Percentiles rank a stretch among this genome's conserved stretches.
phyloP scores from a whole-genome alignment of 1,140 invertebrate species.

The Brachionus manjavacas region DNA sequence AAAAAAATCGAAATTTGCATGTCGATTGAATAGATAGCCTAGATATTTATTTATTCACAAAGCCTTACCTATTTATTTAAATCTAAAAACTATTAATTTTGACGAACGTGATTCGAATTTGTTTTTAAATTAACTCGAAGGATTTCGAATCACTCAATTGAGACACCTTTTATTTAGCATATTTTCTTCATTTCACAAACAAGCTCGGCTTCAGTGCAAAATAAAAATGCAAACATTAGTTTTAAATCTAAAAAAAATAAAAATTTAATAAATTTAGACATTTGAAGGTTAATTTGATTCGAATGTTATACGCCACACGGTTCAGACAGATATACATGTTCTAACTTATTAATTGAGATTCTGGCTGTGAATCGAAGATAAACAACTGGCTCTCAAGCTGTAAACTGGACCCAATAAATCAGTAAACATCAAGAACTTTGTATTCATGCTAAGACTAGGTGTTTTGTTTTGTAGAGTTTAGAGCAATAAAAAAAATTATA shows the following conservation, averaged over 20 bases:
- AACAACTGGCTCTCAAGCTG: neutral
- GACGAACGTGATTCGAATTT: neutral
- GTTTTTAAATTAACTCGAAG: constrained; percentile 6
- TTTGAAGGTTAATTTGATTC: neutral
- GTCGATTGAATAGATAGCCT: neutral
- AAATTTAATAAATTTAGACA: neutral
- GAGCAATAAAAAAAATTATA: neutral
- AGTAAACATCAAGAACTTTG: neutral
- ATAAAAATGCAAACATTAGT: neutral
- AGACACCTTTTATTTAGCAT: neutral
- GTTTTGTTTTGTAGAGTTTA: neutral
- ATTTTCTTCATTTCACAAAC: neutral
- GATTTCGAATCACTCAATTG: constrained; percentile 27
- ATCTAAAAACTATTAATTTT: neutral
- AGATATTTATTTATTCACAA: neutral
- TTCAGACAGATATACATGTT: neutral
- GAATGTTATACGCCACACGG: neutral
- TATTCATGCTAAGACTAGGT: neutral
- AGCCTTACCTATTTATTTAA: constrained; percentile 8
- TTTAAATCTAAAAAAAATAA: neutral
- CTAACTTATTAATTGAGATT: neutral
- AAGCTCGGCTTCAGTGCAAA: neutral
- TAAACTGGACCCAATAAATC: neutral
- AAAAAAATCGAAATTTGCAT: neutral
- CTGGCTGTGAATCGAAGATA: neutral